phyloP scores from a whole-genome alignment of 2,888 invertebrate genomes.

The Drosophila acutilabella region DNA sequence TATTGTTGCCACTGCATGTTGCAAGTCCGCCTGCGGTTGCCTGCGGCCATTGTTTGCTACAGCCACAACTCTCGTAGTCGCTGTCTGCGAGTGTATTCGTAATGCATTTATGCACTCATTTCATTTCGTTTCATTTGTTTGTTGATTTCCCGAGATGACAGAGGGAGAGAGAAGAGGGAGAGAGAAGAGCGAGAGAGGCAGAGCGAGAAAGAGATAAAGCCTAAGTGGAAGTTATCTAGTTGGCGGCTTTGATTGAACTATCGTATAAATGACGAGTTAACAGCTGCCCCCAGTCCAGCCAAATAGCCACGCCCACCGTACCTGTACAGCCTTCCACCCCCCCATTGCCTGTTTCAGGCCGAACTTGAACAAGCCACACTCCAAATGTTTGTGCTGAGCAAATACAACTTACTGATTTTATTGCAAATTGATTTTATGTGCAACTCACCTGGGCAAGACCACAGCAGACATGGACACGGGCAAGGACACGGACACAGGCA shows the following conservation, averaged over 20 bases:
- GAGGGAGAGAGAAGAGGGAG: neutral
- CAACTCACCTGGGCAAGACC: conserved; percentile 52
- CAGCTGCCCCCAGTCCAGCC: neutral
- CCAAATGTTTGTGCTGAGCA: conserved; percentile 65
- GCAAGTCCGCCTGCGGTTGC: conserved; percentile 55
- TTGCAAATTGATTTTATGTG: conserved; percentile 81
- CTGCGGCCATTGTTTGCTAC: conserved; percentile 47
- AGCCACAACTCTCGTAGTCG: conserved; percentile 30
- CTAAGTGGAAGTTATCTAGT: conserved; percentile 39
- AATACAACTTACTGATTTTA: conserved; percentile 80
- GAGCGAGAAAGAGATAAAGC: conserved; percentile 8
- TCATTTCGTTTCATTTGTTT: conserved; percentile 61
- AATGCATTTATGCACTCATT: conserved; percentile 61
- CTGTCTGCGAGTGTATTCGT: conserved; percentile 44
- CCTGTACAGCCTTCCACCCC: neutral
- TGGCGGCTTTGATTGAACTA: conserved; percentile 29
- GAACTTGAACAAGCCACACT: conserved; percentile 15
- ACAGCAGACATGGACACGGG: conserved; percentile 28
- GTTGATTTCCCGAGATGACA: conserved; percentile 50
- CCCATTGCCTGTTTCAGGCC: too few relatives aligned
- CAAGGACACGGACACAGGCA: conserved; percentile 22
- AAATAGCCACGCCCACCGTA: neutral
- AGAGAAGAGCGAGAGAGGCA: neutral
- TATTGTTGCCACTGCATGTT: conserved; percentile 39
- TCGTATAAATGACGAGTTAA: conserved; percentile 33